Conservation (phyloP, 2,113 vertebrate genomes). For the Aspiorhynchus laticeps region DNA sequence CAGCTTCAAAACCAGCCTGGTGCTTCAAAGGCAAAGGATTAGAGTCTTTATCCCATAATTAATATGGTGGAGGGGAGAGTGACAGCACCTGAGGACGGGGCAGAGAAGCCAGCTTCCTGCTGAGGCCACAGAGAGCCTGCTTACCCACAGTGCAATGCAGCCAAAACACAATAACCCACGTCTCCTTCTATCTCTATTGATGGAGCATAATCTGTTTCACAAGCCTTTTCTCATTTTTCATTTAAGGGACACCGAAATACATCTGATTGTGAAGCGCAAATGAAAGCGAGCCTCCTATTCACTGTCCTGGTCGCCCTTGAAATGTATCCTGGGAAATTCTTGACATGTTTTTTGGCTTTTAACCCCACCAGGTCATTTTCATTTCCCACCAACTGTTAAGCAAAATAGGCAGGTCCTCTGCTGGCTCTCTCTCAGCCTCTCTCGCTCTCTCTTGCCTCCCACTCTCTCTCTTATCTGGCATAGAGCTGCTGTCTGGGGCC, state of each 20-base stretch:
- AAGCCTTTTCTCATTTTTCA: constrained; percentile 31
- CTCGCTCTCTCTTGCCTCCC: constrained; percentile 71
- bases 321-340: constrained; percentile 75
- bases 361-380: constrained; percentile 84
- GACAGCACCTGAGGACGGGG: constrained; percentile 87
- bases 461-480: constrained; percentile 50
- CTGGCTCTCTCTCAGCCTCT: constrained; percentile 73
- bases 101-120: constrained; percentile 83
- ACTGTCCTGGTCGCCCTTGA: constrained; percentile 69
- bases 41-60: constrained; percentile 95
- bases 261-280: constrained; percentile 62
- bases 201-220: constrained; percentile 63
- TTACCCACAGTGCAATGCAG: constrained; percentile 80
- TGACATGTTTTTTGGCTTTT: constrained; percentile 80
- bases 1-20: constrained; percentile 88
- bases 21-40: constrained; percentile 95
- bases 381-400: constrained; percentile 90
- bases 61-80: constrained; percentile 92
- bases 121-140: constrained; percentile 78
- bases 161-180: constrained; percentile 68
- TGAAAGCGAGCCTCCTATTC: constrained; percentile 49
- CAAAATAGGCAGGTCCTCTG: constrained; percentile 81
- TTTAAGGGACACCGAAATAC: constrained; percentile 33
- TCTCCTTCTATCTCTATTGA: constrained; percentile 69
- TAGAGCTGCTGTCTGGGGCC: constrained; percentile 20